These are phyloP conservation scores for Rhineura floridana DNA, from an alignment of 2,113 vertebrate genomes.

Conservation along the genomic window DNA sequence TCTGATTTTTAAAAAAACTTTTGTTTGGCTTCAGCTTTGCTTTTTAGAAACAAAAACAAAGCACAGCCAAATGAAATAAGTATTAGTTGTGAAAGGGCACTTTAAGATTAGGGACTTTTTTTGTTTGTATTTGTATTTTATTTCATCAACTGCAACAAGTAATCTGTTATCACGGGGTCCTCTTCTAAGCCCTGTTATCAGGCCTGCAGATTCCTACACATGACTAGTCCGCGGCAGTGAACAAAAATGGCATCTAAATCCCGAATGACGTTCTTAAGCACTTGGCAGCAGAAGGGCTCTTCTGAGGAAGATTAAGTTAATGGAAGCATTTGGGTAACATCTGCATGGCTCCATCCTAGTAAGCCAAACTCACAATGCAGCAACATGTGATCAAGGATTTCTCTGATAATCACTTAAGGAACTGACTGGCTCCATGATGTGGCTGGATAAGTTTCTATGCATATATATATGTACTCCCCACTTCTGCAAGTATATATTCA, in stretches of 20 bases:
- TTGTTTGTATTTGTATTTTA: constrained; percentile 37
- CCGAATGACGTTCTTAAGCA: constrained; percentile 71
- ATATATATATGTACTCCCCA: not conserved
- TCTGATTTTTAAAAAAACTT: not conserved
- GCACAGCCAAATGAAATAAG: constrained; percentile 19
- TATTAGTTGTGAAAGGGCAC: constrained; percentile 37
- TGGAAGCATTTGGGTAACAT: constrained; percentile 75
- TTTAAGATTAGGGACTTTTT: constrained; percentile 56
- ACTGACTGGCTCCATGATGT: constrained; percentile 52
- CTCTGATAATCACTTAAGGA: constrained; percentile 70
- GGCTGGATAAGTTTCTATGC: not conserved
- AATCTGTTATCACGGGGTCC: constrained; percentile 66
- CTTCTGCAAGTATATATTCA: not conserved
- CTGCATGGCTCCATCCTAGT: constrained; percentile 65
- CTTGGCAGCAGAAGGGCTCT: constrained; percentile 74
- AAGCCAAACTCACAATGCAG: constrained; percentile 65
- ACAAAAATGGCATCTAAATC: constrained; percentile 74
- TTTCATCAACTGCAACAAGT: constrained; percentile 55
- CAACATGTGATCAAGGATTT: constrained; percentile 72
- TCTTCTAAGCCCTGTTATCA: constrained; percentile 66
- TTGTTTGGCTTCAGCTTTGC: constrained; percentile 31
- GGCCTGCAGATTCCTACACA: constrained; percentile 69
- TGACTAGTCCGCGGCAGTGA: constrained; percentile 67
- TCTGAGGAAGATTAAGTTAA: constrained; percentile 78
- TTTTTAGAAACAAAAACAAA: not conserved